Conservation (phyloP, 64 coral and sea anemone genomes). For the Stichodactyla helianthus region DNA sequence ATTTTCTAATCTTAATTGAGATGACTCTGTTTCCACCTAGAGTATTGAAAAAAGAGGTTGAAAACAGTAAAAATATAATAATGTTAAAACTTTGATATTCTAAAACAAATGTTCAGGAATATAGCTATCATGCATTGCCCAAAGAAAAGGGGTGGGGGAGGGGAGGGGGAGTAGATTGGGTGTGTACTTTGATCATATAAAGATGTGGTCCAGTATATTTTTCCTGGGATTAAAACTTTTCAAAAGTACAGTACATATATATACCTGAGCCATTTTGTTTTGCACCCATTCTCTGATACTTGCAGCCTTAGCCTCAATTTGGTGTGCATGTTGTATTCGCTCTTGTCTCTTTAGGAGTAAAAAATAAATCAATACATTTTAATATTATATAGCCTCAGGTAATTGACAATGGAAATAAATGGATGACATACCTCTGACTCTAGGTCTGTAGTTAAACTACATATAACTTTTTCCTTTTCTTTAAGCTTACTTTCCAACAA, state of each 20-base stretch:
- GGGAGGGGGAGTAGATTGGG: too few species aligned
- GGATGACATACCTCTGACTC: slow-evolving; percentile 14
- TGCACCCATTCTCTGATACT: slow-evolving; percentile 85
- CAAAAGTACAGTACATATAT: too few species aligned
- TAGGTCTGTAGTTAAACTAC: background rate
- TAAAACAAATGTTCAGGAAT: too few species aligned
- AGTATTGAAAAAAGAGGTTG: background rate
- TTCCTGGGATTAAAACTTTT: too few species aligned
- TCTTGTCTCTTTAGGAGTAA: slow-evolving; percentile 42
- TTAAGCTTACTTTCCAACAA: background rate
- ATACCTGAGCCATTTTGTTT: slow-evolving; percentile 80
- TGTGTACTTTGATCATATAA: too few species aligned
- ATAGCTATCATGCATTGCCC: too few species aligned
- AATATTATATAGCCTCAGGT: background rate
- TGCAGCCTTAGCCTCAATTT: slow-evolving; percentile 74
- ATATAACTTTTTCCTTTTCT: background rate
- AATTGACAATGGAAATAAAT: background rate
- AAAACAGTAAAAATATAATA: background rate
- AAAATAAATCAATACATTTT: background rate
- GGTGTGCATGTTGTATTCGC: slow-evolving; percentile 52
- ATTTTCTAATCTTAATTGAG: slow-evolving; percentile 37
- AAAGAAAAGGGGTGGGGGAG: too few species aligned
- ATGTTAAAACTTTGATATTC: too few species aligned
- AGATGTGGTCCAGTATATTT: too few species aligned
- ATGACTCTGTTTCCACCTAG: slow-evolving; percentile 30